Percentiles rank a stretch among this genome's conserved stretches.
These are phyloP conservation scores for Barnardius zonarius DNA, from an alignment of 2,113 vertebrate genomes.

Conservation along the genomic window DNA sequence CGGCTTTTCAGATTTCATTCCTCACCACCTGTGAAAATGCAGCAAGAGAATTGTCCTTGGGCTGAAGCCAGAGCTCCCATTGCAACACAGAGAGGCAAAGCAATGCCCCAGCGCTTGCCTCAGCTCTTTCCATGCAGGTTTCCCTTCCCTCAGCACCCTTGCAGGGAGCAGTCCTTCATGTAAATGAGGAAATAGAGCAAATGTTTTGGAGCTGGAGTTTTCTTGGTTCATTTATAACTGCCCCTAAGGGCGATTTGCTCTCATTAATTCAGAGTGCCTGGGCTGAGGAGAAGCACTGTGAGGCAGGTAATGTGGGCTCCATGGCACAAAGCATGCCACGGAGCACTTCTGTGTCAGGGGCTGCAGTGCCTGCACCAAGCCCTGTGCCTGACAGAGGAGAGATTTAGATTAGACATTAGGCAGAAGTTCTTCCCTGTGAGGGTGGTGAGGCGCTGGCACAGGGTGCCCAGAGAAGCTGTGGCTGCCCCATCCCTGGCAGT, in stretches of 20 bases:
- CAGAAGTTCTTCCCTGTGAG: neutral
- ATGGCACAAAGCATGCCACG: neutral
- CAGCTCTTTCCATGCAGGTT: neutral
- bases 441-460: neutral
- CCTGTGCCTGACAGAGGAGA: neutral
- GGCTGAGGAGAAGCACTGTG: neutral
- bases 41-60: neutral
- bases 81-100: neutral
- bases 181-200: neutral
- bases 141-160: neutral
- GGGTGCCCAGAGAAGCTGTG: too few species aligned
- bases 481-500: too few species aligned
- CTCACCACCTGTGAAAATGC: neutral
- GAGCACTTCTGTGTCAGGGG: neutral
- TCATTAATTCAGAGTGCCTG: neutral
- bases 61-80: neutral
- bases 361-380: neutral
- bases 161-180: neutral
- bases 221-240: neutral
- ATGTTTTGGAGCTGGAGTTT: neutral
- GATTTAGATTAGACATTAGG: accelerated
- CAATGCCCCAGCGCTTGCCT: neutral
- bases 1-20: neutral
- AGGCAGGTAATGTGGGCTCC: neutral
- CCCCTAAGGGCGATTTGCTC: neutral